Percentiles rank a stretch among this genome's conserved stretches.
Conservation (phyloP, 2,797 vertebrate species). For the Bufotes viridis region DNA sequence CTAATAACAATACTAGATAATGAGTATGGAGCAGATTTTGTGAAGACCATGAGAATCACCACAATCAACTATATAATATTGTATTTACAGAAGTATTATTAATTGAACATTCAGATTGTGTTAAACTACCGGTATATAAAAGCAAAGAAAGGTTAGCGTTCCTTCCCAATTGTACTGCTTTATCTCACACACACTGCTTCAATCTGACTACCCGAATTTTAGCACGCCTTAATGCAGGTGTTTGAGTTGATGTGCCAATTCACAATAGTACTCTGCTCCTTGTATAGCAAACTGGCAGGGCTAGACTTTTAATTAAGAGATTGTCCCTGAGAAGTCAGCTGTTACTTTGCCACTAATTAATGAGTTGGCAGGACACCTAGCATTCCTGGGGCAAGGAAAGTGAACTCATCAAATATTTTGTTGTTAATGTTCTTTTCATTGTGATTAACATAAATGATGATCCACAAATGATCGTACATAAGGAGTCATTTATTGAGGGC, state of each 20-base stretch:
- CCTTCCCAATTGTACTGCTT: background rate
- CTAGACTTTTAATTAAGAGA: slow-evolving; percentile 55
- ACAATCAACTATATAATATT: background rate
- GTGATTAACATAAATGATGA: slow-evolving; percentile 63
- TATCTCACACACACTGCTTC: slow-evolving; percentile 17
- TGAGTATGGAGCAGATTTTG: background rate
- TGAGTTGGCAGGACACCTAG: slow-evolving; percentile 32
- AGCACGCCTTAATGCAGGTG: slow-evolving; percentile 47
- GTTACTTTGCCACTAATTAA: slow-evolving; percentile 61
- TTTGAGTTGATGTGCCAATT: slow-evolving; percentile 56
- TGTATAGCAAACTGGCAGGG: slow-evolving; percentile 46
- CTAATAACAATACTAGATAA: too few relatives aligned
- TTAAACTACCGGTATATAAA: background rate
- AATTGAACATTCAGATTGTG: background rate
- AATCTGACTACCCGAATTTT: slow-evolving; percentile 24
- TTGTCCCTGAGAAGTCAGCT: slow-evolving; percentile 58
- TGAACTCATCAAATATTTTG: slow-evolving; percentile 62
- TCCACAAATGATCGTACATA: slow-evolving; percentile 61
- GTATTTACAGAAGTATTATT: background rate
- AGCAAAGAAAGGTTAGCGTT: background rate
- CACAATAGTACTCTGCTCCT: slow-evolving; percentile 44
- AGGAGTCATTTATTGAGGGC: slow-evolving; percentile 58
- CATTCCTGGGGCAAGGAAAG: slow-evolving; percentile 54
- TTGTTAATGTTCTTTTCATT: slow-evolving; percentile 62
- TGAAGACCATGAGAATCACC: background rate